Percentiles rank a stretch among this genome's conserved stretches.
phyloP scores from a whole-genome alignment of 2,888 invertebrate species.

The Kuschelorhynchus macadamiae region DNA sequence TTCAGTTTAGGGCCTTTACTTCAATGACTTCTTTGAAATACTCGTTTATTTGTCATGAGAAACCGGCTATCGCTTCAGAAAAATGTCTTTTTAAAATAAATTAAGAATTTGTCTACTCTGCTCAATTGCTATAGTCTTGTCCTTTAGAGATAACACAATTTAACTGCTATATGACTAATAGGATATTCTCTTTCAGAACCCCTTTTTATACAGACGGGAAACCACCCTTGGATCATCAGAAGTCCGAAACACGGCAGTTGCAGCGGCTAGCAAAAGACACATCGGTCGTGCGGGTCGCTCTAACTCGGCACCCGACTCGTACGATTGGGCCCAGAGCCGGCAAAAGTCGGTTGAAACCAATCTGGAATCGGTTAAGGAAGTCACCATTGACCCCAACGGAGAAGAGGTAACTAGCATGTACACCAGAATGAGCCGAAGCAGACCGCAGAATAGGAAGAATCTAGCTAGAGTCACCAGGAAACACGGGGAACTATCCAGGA shows the following conservation, averaged over 20 bases:
- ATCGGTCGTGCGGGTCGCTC: slow-evolving; percentile 74
- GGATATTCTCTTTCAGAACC: slow-evolving; percentile 70
- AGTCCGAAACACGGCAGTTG: slow-evolving; percentile 54
- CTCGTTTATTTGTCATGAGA: too few relatives aligned
- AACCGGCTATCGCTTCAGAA: too few relatives aligned
- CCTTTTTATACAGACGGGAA: slow-evolving; percentile 69
- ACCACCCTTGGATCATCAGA: slow-evolving; percentile 59
- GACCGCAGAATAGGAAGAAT: slow-evolving; percentile 21
- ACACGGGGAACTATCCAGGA: slow-evolving; percentile 25
- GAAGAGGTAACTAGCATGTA: slow-evolving; percentile 21
- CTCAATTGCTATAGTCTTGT: too few relatives aligned
- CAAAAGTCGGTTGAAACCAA: slow-evolving; percentile 62
- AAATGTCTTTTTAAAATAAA: too few relatives aligned
- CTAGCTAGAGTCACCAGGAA: slow-evolving; percentile 11
- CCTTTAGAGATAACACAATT: too few relatives aligned
- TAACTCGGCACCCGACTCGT: slow-evolving; percentile 83
- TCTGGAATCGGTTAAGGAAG: slow-evolving; percentile 40
- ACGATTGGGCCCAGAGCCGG: slow-evolving; percentile 64
- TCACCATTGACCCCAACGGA: slow-evolving; percentile 38
- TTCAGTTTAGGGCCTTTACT: too few relatives aligned
- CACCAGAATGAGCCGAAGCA: slow-evolving; percentile 12
- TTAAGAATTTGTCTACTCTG: too few relatives aligned
- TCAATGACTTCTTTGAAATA: background rate
- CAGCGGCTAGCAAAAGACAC: slow-evolving; percentile 62
- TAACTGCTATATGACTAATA: background rate